A percentile compares a stretch with the other conserved stretches of the same genome.
These are phyloP conservation scores for Andrena marginata DNA, from an alignment of 2,888 invertebrate genomes.

Conservation along the genomic window DNA sequence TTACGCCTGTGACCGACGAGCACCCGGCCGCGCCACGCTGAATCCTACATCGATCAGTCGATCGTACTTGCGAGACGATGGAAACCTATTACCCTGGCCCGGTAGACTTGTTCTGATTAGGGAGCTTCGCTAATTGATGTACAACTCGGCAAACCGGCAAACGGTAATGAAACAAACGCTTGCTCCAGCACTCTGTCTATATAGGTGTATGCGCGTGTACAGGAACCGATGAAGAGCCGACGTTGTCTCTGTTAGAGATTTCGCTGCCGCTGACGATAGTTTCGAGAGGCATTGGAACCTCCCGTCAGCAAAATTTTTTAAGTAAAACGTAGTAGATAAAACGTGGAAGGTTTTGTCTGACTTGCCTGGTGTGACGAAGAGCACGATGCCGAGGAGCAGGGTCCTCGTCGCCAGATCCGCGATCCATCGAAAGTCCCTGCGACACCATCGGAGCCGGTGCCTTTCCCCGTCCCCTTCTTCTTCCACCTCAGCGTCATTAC, in stretches of 20 bases:
- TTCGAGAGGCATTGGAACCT: background rate
- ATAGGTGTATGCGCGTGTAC: background rate
- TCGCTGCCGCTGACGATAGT: background rate
- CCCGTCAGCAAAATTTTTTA: too few species aligned
- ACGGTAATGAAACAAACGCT: constrained; percentile 56
- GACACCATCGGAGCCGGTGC: constrained; percentile 76
- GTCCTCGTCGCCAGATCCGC: constrained; percentile 81
- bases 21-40: constrained; percentile 38
- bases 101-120: constrained; percentile 68
- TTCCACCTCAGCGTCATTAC: constrained; percentile 47
- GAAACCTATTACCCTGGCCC: constrained; percentile 64
- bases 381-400: constrained; percentile 82
- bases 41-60: constrained; percentile 64
- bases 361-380: constrained; percentile 83
- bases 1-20: constrained; percentile 61
- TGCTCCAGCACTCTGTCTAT: background rate
- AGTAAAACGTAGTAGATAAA: too few species aligned
- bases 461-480: constrained; percentile 73
- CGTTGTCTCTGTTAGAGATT: background rate
- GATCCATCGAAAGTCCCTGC: constrained; percentile 80
- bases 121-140: constrained; percentile 65
- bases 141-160: constrained; percentile 51
- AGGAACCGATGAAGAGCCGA: background rate
- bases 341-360: background rate
- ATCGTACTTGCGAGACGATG: constrained; percentile 62